Percentiles rank a stretch among this genome's conserved stretches.
Conservation (phyloP, 2,797 vertebrate genomes). For the Peromyscus nudipes region DNA sequence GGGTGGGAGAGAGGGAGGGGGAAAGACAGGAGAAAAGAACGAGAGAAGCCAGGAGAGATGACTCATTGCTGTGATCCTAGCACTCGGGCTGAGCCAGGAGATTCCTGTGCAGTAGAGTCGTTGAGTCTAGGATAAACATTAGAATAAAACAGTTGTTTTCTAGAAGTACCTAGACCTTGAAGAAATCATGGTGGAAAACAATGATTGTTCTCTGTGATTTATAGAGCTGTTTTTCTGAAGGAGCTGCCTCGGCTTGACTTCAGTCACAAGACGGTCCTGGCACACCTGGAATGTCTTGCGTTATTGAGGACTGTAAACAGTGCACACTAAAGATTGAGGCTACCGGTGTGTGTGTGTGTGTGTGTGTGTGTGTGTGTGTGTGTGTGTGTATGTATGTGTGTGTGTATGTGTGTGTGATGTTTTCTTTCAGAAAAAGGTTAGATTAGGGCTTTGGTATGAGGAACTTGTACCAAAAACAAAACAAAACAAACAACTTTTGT, state of each 20-base stretch:
- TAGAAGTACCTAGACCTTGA: background rate
- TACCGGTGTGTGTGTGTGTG: too few relatives aligned
- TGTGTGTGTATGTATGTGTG: too few relatives aligned
- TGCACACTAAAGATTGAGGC: too few relatives aligned
- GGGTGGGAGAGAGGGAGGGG: background rate
- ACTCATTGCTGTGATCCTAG: background rate
- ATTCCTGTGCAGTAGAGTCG: background rate
- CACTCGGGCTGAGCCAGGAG: background rate
- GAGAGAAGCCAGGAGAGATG: fast-evolving
- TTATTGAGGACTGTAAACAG: too few relatives aligned
- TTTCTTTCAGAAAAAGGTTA: background rate
- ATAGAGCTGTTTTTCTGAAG: background rate
- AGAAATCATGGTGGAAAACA: background rate
- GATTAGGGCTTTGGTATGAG: background rate
- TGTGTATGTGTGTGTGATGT: too few relatives aligned
- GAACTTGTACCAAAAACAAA: background rate
- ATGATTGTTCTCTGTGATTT: background rate
- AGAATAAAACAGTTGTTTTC: background rate
- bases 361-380: too few relatives aligned
- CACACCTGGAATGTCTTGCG: too few relatives aligned
- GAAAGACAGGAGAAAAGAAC: background rate
- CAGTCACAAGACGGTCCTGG: too few relatives aligned
- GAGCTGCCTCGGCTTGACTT: background rate
- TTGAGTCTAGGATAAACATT: background rate
- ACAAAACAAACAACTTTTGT: background rate